Conservation (phyloP, 1,140 invertebrate genomes). For the Hydropsyche tenuis region DNA sequence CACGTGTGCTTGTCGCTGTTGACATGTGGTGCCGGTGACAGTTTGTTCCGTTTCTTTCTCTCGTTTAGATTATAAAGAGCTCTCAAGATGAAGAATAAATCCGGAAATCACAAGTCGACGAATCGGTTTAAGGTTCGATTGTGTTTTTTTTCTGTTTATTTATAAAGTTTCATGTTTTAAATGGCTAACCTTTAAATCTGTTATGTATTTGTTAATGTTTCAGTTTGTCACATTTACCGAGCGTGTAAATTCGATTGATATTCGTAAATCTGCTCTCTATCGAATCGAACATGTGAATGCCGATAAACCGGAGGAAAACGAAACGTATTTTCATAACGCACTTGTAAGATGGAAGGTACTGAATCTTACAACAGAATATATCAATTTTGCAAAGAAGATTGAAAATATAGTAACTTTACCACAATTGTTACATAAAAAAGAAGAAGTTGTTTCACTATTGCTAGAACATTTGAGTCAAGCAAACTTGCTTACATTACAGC, state of each 20-base stretch:
- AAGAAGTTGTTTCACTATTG: slow-evolving; percentile 74
- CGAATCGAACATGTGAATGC: slow-evolving; percentile 73
- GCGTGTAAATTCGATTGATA: slow-evolving; percentile 80
- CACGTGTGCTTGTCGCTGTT: neutral
- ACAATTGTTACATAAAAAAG: slow-evolving; percentile 80
- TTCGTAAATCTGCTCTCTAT: slow-evolving; percentile 75
- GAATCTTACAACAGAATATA: slow-evolving; percentile 84
- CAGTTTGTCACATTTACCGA: slow-evolving; percentile 89
- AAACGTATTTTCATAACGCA: slow-evolving; percentile 80
- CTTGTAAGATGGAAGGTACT: slow-evolving; percentile 87
- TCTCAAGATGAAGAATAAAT: slow-evolving; percentile 76
- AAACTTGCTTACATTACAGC: slow-evolving; percentile 76
- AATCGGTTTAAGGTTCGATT: slow-evolving; percentile 79
- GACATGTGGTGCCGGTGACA: too few species aligned
- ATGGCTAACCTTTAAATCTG: too few species aligned
- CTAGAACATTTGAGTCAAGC: slow-evolving; percentile 74
- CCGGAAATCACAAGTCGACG: slow-evolving; percentile 75
- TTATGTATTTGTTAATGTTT: slow-evolving; percentile 54
- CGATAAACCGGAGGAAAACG: slow-evolving; percentile 69
- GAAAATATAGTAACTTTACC: slow-evolving; percentile 76
- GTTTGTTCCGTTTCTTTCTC: too few species aligned
- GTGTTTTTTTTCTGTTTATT: slow-evolving; percentile 40
- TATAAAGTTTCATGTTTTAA: neutral
- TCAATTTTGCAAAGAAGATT: slow-evolving; percentile 75
- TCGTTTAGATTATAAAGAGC: too few species aligned